Percentiles rank a stretch among this genome's conserved stretches.
phyloP scores from a whole-genome alignment of 2,113 vertebrate species.

The Barbus barbus region DNA sequence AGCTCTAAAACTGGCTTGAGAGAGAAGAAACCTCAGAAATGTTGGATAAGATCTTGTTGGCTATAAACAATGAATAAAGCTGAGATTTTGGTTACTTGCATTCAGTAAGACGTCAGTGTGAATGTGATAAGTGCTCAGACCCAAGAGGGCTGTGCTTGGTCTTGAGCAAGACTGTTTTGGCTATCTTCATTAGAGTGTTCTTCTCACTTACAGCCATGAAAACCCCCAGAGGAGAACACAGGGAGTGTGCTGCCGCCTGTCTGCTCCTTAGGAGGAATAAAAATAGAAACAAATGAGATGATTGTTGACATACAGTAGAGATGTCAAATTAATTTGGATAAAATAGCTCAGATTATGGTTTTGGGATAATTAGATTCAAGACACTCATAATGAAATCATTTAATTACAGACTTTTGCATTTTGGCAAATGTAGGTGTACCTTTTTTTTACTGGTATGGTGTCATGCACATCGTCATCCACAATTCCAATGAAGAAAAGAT shows the following conservation, averaged over 20 bases:
- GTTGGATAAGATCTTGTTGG: constrained; percentile 17
- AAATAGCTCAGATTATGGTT: not conserved
- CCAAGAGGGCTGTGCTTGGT: not conserved
- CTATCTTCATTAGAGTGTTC: constrained; percentile 20
- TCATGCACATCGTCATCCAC: no score
- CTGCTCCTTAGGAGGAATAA: not conserved
- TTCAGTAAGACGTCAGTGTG: no score
- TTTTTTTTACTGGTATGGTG: not conserved
- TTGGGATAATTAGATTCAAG: not conserved
- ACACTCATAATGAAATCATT: not conserved
- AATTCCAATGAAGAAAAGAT: no score
- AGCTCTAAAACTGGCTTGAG: not conserved
- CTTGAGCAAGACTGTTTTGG: not conserved
- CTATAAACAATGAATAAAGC: no score
- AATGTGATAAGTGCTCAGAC: not conserved
- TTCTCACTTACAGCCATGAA: constrained; percentile 11
- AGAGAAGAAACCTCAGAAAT: constrained; percentile 16
- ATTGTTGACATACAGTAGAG: not conserved
- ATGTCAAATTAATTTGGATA: not conserved
- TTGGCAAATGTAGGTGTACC: no score
- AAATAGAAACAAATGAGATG: not conserved
- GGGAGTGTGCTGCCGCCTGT: not conserved
- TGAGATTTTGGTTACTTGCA: no score
- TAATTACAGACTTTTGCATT: no score
- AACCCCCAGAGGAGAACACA: not conserved